Evolutionary conservation across 2,888 invertebrate species (phyloP), one percentile per base, ranked within the genome.

Genomic region (Aspidapion aeneum): DNA sequence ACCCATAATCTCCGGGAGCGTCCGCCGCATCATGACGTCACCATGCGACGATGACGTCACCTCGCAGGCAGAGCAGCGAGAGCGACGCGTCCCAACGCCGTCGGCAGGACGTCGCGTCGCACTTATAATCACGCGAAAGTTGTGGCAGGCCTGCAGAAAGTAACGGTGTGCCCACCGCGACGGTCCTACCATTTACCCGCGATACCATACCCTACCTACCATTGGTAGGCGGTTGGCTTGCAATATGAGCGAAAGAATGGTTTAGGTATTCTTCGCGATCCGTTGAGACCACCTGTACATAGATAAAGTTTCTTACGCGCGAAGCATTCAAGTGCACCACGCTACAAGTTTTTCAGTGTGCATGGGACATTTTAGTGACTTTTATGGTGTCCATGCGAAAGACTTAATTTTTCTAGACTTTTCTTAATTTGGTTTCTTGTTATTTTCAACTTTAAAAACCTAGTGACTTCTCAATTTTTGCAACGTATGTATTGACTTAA

Each of bases 141-240:
- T 63, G 67, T 67, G 67, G 67, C 67, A 67, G 67, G 67, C 65
- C 63, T 63, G 64, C 67, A 67, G 62, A 35, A 35, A 65, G 67
- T 67, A 63, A 62, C 67, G 65, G 61, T n/a, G n/a, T n/a, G n/a
- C n/a, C 63, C 62, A 63, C 63, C 58, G 64, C 64, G 63, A 35
- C 35, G 35, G n/a, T n/a, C n/a, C n/a, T n/a, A n/a, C n/a, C n/a
- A n/a, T n/a, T n/a, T n/a, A n/a, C n/a, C n/a, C n/a, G n/a, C n/a
- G n/a, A 3, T 3, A 35, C 35, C 35, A 35, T 35, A 35, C 35
- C 35, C 3, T 12, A 35, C 35, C 35, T 12, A 35, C 35, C 35
- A 35, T 35, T 35, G 35, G 35, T 35, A 35, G n/a, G n/a, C n/a
- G n/a, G n/a, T 35, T 35, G 35, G 35, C 35, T n/a, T n/a, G n/a